Conservation (phyloP, 2,113 vertebrate genomes). For the Aleadryas rufinucha region DNA sequence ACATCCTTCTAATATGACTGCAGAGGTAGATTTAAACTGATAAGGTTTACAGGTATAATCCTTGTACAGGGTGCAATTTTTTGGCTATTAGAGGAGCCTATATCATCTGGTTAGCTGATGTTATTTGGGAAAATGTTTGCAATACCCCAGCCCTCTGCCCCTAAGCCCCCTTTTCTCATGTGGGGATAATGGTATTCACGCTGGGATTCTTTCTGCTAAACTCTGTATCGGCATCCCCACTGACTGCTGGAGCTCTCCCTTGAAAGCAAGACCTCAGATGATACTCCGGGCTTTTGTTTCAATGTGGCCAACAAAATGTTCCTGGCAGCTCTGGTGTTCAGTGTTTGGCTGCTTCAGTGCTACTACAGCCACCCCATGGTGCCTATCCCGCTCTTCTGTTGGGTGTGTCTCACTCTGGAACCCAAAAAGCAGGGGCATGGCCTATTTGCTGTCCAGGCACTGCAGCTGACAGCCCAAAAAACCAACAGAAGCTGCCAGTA, state of each 20-base stretch:
- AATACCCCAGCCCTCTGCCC: background rate
- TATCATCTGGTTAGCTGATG: background rate
- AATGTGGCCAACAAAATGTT: background rate
- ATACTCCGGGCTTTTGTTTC: background rate
- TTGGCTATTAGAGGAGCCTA: background rate
- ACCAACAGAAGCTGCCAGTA: background rate
- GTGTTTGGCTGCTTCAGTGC: background rate
- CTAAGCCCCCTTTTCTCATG: background rate
- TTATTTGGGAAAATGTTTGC: background rate
- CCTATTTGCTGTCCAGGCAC: background rate
- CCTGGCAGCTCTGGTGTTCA: background rate
- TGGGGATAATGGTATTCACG: background rate
- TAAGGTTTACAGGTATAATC: background rate
- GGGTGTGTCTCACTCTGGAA: background rate
- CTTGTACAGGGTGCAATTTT: background rate
- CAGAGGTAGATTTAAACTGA: background rate
- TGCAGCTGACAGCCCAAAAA: background rate
- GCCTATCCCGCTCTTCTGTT: background rate
- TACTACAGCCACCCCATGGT: background rate
- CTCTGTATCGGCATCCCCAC: background rate
- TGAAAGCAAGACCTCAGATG: background rate
- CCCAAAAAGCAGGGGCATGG: background rate
- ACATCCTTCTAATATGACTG: background rate
- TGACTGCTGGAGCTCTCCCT: background rate
- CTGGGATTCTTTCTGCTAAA: background rate